phyloP scores from a whole-genome alignment of 2,113 vertebrate genomes.

The Illadopsis cleaveri region DNA sequence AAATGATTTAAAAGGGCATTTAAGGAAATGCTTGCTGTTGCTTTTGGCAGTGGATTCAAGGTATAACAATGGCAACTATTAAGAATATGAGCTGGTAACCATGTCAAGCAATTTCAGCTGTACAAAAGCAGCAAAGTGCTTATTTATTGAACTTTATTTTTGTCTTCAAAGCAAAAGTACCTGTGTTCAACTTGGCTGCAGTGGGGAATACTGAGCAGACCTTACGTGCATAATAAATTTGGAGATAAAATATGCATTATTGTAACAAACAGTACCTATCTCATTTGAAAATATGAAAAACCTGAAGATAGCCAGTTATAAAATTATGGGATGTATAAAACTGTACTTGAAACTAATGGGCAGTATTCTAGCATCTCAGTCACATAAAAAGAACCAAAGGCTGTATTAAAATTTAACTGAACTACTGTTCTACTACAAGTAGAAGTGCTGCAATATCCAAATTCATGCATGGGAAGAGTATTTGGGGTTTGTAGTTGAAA shows the following conservation, averaged over 20 bases:
- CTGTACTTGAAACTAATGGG: background rate
- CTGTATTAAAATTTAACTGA: background rate
- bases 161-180: background rate
- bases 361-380: background rate
- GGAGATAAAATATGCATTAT: background rate
- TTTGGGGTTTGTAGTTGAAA: background rate
- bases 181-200: background rate
- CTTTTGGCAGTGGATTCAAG: background rate
- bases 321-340: background rate
- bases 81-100: background rate
- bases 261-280: background rate
- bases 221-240: rapidly evolving
- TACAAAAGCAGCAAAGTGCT: background rate
- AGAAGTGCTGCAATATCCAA: background rate
- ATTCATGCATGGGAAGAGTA: background rate
- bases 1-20: background rate
- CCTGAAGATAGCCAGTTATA: background rate
- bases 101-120: background rate
- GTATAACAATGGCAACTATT: background rate
- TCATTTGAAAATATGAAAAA: background rate
- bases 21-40: background rate
- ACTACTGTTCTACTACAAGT: background rate
- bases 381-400: background rate
- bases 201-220: background rate
- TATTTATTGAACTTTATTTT: background rate